Evolutionary conservation across 1,140 invertebrate genomes (phyloP).

Genomic region (Nylanderia fulva): DNA sequence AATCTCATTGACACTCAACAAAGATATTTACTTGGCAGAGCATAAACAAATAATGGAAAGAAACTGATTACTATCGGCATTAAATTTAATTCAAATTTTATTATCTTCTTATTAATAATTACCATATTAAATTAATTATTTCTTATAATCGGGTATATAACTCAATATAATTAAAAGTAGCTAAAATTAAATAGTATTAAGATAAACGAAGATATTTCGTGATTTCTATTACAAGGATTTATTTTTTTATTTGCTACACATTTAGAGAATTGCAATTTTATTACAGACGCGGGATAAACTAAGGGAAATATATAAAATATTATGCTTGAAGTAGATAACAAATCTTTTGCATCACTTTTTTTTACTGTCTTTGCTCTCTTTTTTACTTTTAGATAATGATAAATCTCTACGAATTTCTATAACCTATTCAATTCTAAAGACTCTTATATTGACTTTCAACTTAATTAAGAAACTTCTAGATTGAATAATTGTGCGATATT

Average conservation of each 20-base stretch:
- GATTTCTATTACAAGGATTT: neutral
- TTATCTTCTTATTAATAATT: conserved; percentile 5
- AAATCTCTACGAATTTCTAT: conserved; percentile 8
- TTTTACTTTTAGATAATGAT: neutral
- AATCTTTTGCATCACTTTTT: neutral
- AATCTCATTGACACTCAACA: neutral
- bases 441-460: conserved; percentile 20
- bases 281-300: neutral
- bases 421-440: conserved; percentile 8
- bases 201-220: neutral
- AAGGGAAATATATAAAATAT: neutral
- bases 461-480: conserved; percentile 37
- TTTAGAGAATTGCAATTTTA: neutral
- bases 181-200: neutral
- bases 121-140: neutral
- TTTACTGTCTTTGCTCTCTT: neutral
- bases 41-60: conserved; percentile 1
- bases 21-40: neutral
- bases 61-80: neutral
- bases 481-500: conserved; percentile 36
- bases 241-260: neutral
- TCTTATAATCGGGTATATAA: neutral
- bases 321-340: neutral
- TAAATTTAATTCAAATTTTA: neutral
- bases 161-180: neutral